A percentile compares a stretch with the other conserved stretches of the same genome.
Evolutionary conservation across 2,888 invertebrate species (phyloP).

Genomic region (Amblyjoppa proteus): DNA sequence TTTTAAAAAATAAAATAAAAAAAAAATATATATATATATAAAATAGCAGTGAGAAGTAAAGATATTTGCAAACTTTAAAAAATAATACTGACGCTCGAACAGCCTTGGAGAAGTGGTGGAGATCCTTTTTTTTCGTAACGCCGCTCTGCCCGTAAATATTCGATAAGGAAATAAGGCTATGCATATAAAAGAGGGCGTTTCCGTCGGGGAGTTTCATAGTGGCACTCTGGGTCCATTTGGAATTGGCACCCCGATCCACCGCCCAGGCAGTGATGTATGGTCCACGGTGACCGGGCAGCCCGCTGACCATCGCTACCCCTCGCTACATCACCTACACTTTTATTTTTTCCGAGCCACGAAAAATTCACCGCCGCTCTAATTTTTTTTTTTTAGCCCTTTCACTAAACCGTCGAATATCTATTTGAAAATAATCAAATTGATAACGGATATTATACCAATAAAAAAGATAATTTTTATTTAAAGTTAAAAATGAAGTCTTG

Average conservation of each 20-base stretch:
- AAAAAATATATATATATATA: too few relatives aligned
- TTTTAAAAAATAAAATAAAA: too few relatives aligned
- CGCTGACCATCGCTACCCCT: constrained; percentile 62
- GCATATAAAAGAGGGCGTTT: constrained; percentile 82
- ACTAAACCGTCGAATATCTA: not conserved
- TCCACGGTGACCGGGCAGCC: constrained; percentile 65
- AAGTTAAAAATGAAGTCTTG: not conserved
- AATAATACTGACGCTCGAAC: not conserved
- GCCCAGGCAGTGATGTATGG: constrained; percentile 80
- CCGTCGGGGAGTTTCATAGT: constrained; percentile 74
- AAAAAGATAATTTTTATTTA: too few relatives aligned
- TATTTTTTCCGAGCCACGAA: constrained; percentile 2
- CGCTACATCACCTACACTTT: not conserved
- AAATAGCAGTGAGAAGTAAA: not conserved
- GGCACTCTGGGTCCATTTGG: constrained; percentile 79
- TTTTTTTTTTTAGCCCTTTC: not conserved
- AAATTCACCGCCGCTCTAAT: not conserved
- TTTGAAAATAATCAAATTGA: not conserved
- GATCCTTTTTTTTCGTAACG: constrained; percentile 35
- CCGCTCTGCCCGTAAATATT: constrained; percentile 75
- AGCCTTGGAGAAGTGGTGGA: not conserved
- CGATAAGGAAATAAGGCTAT: constrained; percentile 84
- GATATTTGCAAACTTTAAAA: not conserved
- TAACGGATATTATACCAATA: not conserved
- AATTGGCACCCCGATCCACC: constrained; percentile 76